Evolutionary conservation across 2,113 vertebrate genomes (phyloP).

Genomic region (Passer domesticus): DNA sequence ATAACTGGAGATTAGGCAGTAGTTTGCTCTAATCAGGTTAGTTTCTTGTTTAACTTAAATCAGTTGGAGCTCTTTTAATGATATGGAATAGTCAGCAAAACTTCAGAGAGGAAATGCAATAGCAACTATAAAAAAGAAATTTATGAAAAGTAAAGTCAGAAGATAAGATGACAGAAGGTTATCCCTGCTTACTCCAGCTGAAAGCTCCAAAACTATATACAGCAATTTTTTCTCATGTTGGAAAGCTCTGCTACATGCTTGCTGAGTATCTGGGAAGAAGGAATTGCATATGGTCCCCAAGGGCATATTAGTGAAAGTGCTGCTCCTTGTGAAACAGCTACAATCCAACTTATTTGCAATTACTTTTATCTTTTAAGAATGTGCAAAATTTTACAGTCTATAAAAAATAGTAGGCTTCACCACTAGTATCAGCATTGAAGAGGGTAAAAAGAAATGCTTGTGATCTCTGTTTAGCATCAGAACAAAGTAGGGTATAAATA

Average conservation of each 20-base stretch:
- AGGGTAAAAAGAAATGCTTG: not conserved
- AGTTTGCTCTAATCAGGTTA: not conserved
- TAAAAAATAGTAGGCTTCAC: constrained; percentile 8
- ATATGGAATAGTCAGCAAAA: not conserved
- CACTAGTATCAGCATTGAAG: not conserved
- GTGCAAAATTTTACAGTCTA: constrained; percentile 41
- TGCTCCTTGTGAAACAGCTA: constrained; percentile 10
- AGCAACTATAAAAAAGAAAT: constrained; percentile 8
- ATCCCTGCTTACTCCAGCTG: not conserved
- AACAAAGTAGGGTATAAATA: not conserved
- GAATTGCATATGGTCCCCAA: not conserved
- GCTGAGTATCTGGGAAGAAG: not conserved
- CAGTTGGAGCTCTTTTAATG: not conserved
- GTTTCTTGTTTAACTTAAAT: not conserved
- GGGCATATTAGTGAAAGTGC: constrained; percentile 10
- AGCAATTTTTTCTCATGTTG: not conserved
- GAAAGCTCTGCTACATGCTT: not conserved
- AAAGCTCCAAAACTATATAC: not conserved
- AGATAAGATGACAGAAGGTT: not conserved
- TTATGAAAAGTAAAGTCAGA: not conserved
- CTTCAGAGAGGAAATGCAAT: not conserved
- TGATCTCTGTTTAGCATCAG: not conserved
- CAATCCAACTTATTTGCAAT: not conserved
- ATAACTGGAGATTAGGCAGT: not conserved
- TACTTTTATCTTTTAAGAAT: constrained; percentile 39